A percentile compares a stretch with the other conserved stretches of the same genome.
phyloP scores from a whole-genome alignment of 2,888 invertebrate species.

The Trypoxylon attenuatum region DNA sequence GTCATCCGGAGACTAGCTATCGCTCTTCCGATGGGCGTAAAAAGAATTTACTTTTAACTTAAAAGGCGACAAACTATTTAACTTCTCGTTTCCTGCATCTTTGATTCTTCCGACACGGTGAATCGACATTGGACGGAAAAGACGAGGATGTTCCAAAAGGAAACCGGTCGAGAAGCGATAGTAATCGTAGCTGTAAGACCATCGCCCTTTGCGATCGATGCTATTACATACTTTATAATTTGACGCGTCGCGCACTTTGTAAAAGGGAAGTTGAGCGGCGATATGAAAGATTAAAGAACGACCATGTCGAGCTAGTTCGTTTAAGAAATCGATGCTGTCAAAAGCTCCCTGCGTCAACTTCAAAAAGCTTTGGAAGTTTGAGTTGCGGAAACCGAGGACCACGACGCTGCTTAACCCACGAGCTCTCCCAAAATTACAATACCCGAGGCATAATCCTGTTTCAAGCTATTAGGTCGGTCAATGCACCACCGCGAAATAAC shows the following conservation, averaged over 20 bases:
- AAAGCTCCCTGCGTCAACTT: constrained; percentile 1
- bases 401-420: constrained; percentile 1
- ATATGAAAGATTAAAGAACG: constrained; percentile 13
- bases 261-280: constrained; percentile 1
- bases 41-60: too few species aligned
- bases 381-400: background rate
- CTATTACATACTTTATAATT: background rate
- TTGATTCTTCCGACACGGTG: too few species aligned
- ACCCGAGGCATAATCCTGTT: constrained; percentile 27
- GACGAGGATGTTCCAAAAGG: too few species aligned
- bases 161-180: too few species aligned
- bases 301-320: background rate
- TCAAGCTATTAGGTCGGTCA: constrained; percentile 13
- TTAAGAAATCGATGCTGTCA: constrained; percentile 15
- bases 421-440: constrained; percentile 18
- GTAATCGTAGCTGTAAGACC: too few species aligned
- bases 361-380: constrained; percentile 15
- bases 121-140: too few species aligned
- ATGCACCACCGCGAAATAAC: constrained; percentile 5
- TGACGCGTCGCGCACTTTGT: background rate
- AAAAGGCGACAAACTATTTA: too few species aligned
- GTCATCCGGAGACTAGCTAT: too few species aligned
- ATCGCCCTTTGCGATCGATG: background rate
- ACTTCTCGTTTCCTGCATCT: too few species aligned
- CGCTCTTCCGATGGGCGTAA: too few species aligned